Percentiles rank a stretch among this genome's conserved stretches.
These are phyloP conservation scores for Syrmaticus mikado DNA, from an alignment of 2,113 vertebrate genomes.

Conservation along the genomic window DNA sequence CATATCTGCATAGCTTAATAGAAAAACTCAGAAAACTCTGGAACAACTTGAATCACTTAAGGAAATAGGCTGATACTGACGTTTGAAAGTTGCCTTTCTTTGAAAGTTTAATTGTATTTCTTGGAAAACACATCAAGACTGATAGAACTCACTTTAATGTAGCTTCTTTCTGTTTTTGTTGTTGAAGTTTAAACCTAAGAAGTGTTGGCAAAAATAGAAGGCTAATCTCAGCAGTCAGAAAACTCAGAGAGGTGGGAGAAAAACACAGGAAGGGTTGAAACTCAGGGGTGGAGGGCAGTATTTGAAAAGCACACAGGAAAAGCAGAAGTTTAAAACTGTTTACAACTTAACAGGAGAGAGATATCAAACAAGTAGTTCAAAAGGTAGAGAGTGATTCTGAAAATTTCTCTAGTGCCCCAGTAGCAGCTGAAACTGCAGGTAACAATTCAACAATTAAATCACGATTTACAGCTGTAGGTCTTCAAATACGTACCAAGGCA, in stretches of 20 bases:
- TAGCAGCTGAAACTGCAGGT: neutral
- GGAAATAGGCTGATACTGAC: neutral
- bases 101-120: neutral
- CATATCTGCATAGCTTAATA: conserved; percentile 12
- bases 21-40: neutral
- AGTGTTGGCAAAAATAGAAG: neutral
- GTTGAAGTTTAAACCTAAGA: neutral
- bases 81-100: neutral
- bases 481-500: neutral
- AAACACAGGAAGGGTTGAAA: neutral
- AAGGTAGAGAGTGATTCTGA: neutral
- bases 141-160: neutral
- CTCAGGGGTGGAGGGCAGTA: neutral
- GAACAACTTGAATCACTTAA: neutral
- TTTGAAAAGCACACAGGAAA: neutral
- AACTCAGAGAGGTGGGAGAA: neutral
- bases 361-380: neutral
- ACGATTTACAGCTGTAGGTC: neutral
- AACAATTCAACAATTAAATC: neutral
- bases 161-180: neutral
- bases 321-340: conserved; percentile 5
- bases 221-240: neutral
- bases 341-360: neutral
- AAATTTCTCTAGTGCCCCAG: neutral
- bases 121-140: neutral